phyloP scores from a whole-genome alignment of 2,113 vertebrate species.

The Cyanoderma ruficeps region DNA sequence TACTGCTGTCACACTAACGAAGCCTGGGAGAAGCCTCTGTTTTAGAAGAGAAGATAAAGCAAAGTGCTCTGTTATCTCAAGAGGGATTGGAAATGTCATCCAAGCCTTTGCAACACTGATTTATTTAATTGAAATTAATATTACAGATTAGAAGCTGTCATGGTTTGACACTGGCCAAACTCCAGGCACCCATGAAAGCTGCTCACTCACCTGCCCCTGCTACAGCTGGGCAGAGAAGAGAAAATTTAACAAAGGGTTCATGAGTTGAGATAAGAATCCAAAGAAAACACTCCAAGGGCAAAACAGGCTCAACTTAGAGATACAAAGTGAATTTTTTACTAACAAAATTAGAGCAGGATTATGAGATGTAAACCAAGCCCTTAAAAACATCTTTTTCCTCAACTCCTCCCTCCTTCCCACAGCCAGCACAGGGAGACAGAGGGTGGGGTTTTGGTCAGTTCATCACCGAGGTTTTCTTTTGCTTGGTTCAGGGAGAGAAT shows the following conservation, averaged over 20 bases:
- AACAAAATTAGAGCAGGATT: background rate
- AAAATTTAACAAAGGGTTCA: no score
- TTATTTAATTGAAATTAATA: background rate
- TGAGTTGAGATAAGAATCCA: background rate
- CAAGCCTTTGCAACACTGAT: background rate
- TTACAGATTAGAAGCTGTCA: background rate
- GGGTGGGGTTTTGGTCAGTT: background rate
- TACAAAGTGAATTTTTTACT: background rate
- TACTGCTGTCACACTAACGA: background rate
- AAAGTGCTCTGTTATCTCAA: background rate
- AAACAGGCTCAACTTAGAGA: background rate
- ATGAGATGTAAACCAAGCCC: background rate
- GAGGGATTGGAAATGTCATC: background rate
- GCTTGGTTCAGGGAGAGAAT: background rate
- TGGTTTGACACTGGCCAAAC: background rate
- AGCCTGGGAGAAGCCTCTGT: background rate
- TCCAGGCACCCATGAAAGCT: accelerated
- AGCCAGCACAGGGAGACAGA: accelerated
- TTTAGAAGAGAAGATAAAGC: background rate
- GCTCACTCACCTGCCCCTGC: no score
- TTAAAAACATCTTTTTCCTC: background rate
- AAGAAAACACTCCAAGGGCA: background rate
- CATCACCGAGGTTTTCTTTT: background rate
- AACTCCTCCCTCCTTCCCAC: background rate
- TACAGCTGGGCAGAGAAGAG: background rate